Base-by-base conservation (phyloP, 2,888 invertebrate genomes). In the Polydesmus complanatus region DNA sequence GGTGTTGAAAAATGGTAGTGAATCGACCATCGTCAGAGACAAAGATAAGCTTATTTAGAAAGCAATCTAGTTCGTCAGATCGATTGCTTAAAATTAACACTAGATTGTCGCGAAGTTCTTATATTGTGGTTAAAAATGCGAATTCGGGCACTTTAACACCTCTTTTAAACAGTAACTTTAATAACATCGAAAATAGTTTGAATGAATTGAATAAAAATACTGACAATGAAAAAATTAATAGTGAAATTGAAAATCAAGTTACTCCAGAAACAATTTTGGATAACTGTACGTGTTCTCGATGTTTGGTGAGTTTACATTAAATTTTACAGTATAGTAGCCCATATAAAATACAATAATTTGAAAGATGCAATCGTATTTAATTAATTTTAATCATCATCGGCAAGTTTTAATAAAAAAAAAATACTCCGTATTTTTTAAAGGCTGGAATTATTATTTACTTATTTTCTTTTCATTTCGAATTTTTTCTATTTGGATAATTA, bases 201-300 rank as follows among this genome's bases (percentile, higher is more conserved):
- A n/a, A n/a, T n/a, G n/a, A n/a, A n/a, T n/a, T n/a, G n/a, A n/a
- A n/a, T n/a, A n/a, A n/a, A n/a, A n/a, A n/a, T n/a, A n/a, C n/a
- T n/a, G n/a, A n/a, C 14, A 47, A 23, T 19, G 27, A 27, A 27
- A 23, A 56, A 25, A 37, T 56, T 22, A 49, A 52, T 59, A 27
- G 25, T 27, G 52, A 59, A 27, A 37, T 27, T 47, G 47, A 19
- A 19, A 53, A 54, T 52, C 22, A 51, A 14, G 48, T n/a, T 51
- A n/a, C 51, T 51, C 5, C 8, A 3, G 19, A 51, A 5, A 14
- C 51, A 19, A 54, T 52, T 55, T 55, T 60, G 25, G 53, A 27
- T 25, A 53, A 60, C 47, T 60, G 60, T 18, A 60, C 60, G 26
- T 60, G 60, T 48, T 23, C 54, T 14, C 37, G 60, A 14, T 60